A percentile compares a stretch with the other conserved stretches of the same genome.
phyloP scores from a whole-genome alignment of 2,797 vertebrate genomes.

The Tinamus major region DNA sequence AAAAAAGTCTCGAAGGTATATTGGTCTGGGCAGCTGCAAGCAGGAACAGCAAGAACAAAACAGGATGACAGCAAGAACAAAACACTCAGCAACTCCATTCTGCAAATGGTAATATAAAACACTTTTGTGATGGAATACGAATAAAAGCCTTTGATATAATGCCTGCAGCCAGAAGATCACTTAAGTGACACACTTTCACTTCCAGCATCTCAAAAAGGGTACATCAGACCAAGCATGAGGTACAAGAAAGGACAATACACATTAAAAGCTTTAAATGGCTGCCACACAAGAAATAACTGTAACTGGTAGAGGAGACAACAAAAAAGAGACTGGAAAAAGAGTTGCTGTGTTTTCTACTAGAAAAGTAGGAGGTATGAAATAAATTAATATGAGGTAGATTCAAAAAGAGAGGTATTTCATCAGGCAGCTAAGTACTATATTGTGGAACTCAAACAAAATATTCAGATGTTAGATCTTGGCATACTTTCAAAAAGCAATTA shows the following conservation, averaged over 20 bases:
- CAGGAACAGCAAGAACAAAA: not conserved
- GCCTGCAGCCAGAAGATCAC: not conserved
- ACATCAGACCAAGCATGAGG: not conserved
- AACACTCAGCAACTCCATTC: slow-evolving; percentile 1
- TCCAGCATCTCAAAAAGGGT: not conserved
- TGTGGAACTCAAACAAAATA: not conserved
- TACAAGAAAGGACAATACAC: not conserved
- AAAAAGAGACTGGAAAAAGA: not conserved
- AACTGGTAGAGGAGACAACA: not conserved
- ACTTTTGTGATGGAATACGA: not conserved
- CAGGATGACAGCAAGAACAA: not conserved
- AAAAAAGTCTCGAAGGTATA: not conserved
- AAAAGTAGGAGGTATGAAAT: not conserved
- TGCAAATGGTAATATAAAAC: not conserved
- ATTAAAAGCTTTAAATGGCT: not conserved
- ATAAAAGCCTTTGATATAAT: slow-evolving; percentile 11
- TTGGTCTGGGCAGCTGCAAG: not conserved
- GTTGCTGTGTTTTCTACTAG: not conserved
- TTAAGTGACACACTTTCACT: slow-evolving; percentile 20
- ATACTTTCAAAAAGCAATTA: slow-evolving; percentile 8
- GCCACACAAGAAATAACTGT: not conserved
- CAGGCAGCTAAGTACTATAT: not conserved
- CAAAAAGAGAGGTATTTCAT: not conserved
- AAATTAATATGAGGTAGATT: not conserved
- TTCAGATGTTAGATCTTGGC: not conserved